phyloP scores from a whole-genome alignment of 2,888 invertebrate genomes.

The Drosophila putrida region DNA sequence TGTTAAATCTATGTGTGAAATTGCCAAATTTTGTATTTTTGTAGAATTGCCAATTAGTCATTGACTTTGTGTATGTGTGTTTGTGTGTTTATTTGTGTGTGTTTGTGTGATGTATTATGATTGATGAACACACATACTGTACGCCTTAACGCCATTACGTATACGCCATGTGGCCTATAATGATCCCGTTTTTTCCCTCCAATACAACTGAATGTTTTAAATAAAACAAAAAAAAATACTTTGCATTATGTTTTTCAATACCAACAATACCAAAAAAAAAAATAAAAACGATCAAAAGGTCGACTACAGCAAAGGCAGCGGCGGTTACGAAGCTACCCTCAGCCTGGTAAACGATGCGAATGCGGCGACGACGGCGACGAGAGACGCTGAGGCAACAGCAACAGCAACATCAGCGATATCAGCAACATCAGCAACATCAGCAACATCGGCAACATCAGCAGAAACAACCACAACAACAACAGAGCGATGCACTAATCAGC shows the following conservation, averaged over 20 bases:
- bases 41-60: constrained; percentile 32
- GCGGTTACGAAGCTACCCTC: constrained; percentile 63
- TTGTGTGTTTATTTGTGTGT: constrained; percentile 20
- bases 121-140: constrained; percentile 22
- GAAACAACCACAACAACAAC: constrained; percentile 22
- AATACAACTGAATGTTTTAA: constrained; percentile 21
- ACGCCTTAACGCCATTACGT: constrained; percentile 9
- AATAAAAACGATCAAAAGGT: constrained; percentile 49
- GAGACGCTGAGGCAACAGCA: constrained; percentile 34
- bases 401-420: constrained; percentile 12
- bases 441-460: constrained; percentile 18
- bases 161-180: constrained; percentile 24
- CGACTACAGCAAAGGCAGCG: constrained; percentile 72
- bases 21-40: constrained; percentile 39
- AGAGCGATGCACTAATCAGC: constrained; percentile 32
- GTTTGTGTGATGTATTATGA: constrained; percentile 28
- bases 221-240: constrained; percentile 24
- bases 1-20: constrained; percentile 41
- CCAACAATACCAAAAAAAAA: constrained; percentile 2
- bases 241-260: constrained; percentile 38
- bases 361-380: constrained; percentile 28
- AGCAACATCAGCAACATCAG: constrained; percentile 12
- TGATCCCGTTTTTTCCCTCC: constrained; percentile 8
- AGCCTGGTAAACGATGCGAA: constrained; percentile 48
- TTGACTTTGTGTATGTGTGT: constrained; percentile 30